Evolutionary conservation across 2,113 vertebrate genomes (phyloP).

Genomic region (Pterocles gutturalis): DNA sequence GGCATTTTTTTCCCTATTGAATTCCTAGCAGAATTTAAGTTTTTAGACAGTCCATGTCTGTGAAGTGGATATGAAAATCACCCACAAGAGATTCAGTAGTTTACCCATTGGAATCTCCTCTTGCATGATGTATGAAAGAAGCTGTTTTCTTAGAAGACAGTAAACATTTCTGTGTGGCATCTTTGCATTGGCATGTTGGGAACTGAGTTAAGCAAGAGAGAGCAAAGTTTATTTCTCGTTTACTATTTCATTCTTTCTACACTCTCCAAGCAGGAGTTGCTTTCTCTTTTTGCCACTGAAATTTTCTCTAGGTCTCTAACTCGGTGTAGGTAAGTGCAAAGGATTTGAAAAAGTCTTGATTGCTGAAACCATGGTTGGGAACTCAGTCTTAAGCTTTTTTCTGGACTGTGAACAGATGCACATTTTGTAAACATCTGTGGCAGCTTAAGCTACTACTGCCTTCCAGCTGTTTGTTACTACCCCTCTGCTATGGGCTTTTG

Average conservation of each 20-base stretch:
- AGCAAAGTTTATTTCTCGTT: neutral
- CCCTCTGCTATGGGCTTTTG: neutral
- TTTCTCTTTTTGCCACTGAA: neutral
- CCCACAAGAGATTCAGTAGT: neutral
- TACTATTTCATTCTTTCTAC: neutral
- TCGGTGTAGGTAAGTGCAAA: neutral
- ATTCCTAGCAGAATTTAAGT: neutral
- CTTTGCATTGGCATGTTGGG: neutral
- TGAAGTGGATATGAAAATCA: neutral
- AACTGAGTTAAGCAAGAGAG: neutral
- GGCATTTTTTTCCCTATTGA: no score
- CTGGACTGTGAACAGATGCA: neutral
- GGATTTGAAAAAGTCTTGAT: neutral
- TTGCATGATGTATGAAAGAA: neutral
- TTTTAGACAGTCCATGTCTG: neutral
- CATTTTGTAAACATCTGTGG: neutral
- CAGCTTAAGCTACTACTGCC: neutral
- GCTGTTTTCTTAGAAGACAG: neutral
- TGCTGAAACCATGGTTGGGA: neutral
- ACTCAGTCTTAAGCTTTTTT: neutral
- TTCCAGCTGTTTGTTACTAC: neutral
- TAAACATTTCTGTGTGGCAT: neutral
- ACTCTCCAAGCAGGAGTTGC: neutral
- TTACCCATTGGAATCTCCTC: neutral
- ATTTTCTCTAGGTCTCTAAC: neutral